Conservation (phyloP, 2,888 invertebrate species). For the Cloeon dipterum region DNA sequence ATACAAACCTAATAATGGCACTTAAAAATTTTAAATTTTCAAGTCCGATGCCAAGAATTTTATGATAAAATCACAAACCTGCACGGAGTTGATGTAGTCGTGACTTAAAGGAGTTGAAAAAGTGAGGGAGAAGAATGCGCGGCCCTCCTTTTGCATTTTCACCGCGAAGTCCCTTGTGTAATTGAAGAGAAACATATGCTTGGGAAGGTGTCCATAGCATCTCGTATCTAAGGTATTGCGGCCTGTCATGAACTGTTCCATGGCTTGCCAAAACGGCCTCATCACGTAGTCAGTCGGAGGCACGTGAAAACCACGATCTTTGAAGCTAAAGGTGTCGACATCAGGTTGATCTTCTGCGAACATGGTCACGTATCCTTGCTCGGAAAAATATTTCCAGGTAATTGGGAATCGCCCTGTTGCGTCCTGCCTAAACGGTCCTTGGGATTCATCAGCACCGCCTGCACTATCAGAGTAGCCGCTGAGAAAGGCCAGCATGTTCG, state of each 20-base stretch:
- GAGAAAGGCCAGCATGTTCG: slow-evolving; percentile 22
- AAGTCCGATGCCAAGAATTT: too few relatives aligned
- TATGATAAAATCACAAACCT: too few relatives aligned
- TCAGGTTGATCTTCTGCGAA: slow-evolving; percentile 20
- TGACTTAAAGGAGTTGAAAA: slow-evolving; percentile 15
- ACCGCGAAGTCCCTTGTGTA: slow-evolving; percentile 13
- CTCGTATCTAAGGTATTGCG: slow-evolving; percentile 10
- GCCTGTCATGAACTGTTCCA: slow-evolving; percentile 13
- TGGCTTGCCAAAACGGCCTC: slow-evolving; percentile 14
- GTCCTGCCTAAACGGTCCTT: slow-evolving; percentile 17
- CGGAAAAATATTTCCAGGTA: slow-evolving; percentile 19
- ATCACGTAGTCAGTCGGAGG: slow-evolving; percentile 5
- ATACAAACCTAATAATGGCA: too few relatives aligned
- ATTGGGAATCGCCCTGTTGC: slow-evolving; percentile 12
- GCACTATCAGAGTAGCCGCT: slow-evolving; percentile 12
- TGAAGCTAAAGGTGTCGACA: slow-evolving; percentile 17
- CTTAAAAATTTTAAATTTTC: too few relatives aligned
- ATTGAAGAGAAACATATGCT: slow-evolving; percentile 15
- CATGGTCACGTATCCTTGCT: slow-evolving; percentile 17
- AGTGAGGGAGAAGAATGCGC: slow-evolving; percentile 11
- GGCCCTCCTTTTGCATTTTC: slow-evolving; percentile 12
- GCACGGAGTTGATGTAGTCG: slow-evolving; percentile 17
- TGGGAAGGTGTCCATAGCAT: slow-evolving; percentile 14
- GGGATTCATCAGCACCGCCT: slow-evolving; percentile 13
- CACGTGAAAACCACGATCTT: slow-evolving; percentile 4